Conservation (phyloP, 2,888 invertebrate genomes). For the Lasioglossum malachurum region DNA sequence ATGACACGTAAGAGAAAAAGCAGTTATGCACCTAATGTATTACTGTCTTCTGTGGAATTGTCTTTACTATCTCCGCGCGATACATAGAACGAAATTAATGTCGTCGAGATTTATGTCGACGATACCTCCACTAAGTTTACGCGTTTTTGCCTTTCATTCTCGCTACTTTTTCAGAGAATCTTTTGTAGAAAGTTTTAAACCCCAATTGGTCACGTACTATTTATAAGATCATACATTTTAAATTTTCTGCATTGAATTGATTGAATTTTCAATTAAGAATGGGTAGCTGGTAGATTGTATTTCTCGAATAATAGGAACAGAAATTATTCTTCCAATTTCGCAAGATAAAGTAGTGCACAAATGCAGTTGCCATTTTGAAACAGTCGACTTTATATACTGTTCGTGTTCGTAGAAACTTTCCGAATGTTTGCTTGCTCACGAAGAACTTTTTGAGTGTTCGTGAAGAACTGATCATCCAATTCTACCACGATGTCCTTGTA, state of each 20-base stretch:
- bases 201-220: neutral
- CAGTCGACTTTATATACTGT: neutral
- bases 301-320: neutral
- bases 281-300: neutral
- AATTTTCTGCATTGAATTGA: neutral
- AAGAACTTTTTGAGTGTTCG: conserved; percentile 1
- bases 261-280: neutral
- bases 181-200: neutral
- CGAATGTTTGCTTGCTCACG: neutral
- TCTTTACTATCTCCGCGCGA: neutral
- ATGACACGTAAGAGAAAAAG: conserved; percentile 47
- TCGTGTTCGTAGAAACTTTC: neutral
- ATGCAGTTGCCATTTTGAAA: neutral
- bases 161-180: neutral
- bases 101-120: neutral
- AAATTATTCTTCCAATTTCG: neutral
- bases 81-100: conserved; percentile 17
- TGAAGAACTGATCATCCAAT: neutral
- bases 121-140: neutral
- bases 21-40: conserved; percentile 17
- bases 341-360: neutral
- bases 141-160: neutral
- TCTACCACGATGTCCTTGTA: neutral
- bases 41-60: neutral
- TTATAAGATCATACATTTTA: neutral